Base-by-base conservation (phyloP, 1,140 invertebrate genomes). In the honey bee (Apis mellifera) region DNA sequence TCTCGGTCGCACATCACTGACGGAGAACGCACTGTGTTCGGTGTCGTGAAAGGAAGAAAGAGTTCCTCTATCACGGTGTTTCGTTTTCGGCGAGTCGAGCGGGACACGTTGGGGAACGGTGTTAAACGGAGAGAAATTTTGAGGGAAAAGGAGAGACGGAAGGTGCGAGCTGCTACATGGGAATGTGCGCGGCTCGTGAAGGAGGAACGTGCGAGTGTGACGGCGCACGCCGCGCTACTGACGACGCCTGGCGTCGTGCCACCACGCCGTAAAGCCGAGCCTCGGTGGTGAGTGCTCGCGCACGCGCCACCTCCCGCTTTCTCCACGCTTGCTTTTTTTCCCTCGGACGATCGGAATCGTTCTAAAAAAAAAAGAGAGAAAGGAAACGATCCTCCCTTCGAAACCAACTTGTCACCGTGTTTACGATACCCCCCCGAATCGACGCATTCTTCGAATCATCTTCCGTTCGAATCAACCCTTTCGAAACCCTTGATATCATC, bases 171-270 rank as follows among this genome's bases (percentile, higher is more conserved):
- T 84, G 84, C 85, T 84, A 72, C 83, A 87, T 79, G 19, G 70
- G 87, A 73, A 72, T 85, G 32, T 32, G 87, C 86, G 83, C 82
- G 78, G 70, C 69, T 87, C 72, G n/a, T 74, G 26, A 70, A 78
- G 48, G 86, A 89, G 85, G 84, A 86, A 90, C 92, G 90, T 94
- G 93, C 93, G 93, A 90, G 90, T 92, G 57, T 91, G 88, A 92
- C 90, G 93, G 91, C 93, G 93, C 93, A 93, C 93, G 93, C 92
- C 92, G 93, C 92, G 93, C 91, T 92, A 94, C 93, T 94, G 92
- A 90, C 89, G 92, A 90, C 90, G 91, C 89, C 90, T 86, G 89
- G 87, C 88, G 89, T 90, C 90, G 91, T 86, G 88, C 65, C 86
- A 87, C 89, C 87, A 90, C 84, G 88, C 73, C 88, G 86, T 73